Base-by-base conservation (phyloP, 2,797 vertebrate species). In the Alouatta caraya region DNA sequence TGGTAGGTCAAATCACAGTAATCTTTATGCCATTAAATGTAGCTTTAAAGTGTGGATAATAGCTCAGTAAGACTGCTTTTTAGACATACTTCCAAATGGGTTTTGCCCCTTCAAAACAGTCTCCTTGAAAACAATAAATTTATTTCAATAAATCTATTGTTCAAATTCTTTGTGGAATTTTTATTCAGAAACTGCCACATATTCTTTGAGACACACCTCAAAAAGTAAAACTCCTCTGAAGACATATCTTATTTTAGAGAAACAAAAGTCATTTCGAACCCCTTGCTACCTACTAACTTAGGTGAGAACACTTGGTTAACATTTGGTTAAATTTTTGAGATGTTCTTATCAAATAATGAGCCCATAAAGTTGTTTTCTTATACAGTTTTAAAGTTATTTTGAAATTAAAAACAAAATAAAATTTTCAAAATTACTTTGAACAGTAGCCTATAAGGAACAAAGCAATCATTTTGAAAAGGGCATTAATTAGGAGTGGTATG, bases 331-430 rank as follows among this genome's bases (percentile, higher is more conserved):
- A 81, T 12, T 87, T 72, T 50, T 59, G 6, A n/a, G 5, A 90
- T 52, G n/a, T 19, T 78, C 46, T 10, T 73, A 95, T 46, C 50
- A 92, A 89, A 94, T 91, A 90, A 81, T n/a, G 13, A 86, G 37
- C 22, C 11, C 37, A 11, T 78, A 14, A 70, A 37, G n/a, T 28
- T 84, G 17, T n/a, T 90, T 84, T 61, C 37, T 44, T 46, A 44
- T 6, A 39, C 26, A 90, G 83, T 30, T 80, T 76, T 55, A 75
- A 94, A 82, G 64, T 21, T 85, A 39, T 64, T 93, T 90, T 52
- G 44, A 87, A 93, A 87, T 89, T 87, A 95, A 96, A 90, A 52
- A 44, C 39, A 67, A 96, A 87, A 90, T 81, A 88, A 81, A 57
- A 39, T 75, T 94, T 82, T 96, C 24, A 88, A 80, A 84, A 88